Percentiles rank a stretch among this genome's conserved stretches.
Evolutionary conservation across 2,888 invertebrate species (phyloP).

Genomic region (Tyria jacobaeae): DNA sequence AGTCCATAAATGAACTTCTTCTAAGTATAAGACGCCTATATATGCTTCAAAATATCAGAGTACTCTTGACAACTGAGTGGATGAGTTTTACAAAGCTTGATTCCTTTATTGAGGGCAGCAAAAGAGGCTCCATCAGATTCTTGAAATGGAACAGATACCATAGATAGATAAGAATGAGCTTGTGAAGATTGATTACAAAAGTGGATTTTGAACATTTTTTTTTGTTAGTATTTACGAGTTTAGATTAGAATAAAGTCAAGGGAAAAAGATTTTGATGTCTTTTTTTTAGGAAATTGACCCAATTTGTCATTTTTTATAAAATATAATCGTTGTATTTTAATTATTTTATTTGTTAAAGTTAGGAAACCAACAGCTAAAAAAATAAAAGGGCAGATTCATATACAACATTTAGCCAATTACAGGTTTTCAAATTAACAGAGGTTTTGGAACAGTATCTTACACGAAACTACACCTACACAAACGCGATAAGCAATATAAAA

Average conservation of each 20-base stretch:
- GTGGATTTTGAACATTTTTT: background rate
- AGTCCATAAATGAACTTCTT: slow-evolving; percentile 9
- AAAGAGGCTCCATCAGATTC: slow-evolving; percentile 11
- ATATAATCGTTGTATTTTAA: too few relatives aligned
- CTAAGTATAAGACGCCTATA: slow-evolving; percentile 4
- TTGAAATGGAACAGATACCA: slow-evolving; percentile 10
- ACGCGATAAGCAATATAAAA: too few relatives aligned
- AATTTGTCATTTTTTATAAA: too few relatives aligned
- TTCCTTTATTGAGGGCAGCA: slow-evolving; percentile 9
- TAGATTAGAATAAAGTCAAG: background rate
- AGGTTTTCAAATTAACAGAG: too few relatives aligned
- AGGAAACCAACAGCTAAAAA: too few relatives aligned
- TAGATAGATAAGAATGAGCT: slow-evolving; percentile 5
- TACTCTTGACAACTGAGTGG: slow-evolving; percentile 4
- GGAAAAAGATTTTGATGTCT: too few relatives aligned
- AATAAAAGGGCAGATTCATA: too few relatives aligned
- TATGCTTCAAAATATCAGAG: slow-evolving; percentile 14
- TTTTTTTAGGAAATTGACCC: too few relatives aligned
- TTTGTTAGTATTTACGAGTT: background rate
- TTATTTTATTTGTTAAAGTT: too few relatives aligned
- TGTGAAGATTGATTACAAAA: background rate
- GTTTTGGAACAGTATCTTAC: too few relatives aligned
- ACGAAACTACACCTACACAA: too few relatives aligned
- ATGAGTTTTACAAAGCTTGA: slow-evolving; percentile 11
- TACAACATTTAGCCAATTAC: too few relatives aligned